Evolutionary conservation across 2,113 vertebrate species (phyloP).

Genomic region (Lepus americanus): DNA sequence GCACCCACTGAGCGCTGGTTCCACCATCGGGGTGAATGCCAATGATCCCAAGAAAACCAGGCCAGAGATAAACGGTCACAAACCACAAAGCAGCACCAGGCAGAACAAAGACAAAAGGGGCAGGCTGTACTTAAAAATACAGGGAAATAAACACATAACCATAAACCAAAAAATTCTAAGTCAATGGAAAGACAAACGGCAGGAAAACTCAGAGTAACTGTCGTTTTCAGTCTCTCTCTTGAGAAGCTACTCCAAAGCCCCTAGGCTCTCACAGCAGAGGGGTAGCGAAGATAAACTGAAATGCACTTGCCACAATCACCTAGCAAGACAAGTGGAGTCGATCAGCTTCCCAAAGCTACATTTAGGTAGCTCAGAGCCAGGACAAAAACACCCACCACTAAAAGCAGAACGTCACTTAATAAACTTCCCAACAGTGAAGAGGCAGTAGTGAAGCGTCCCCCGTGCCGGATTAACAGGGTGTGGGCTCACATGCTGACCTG

Average conservation of each 20-base stretch:
- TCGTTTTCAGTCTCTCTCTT: neutral
- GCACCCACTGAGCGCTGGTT: no score
- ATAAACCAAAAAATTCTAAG: neutral
- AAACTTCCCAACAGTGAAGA: neutral
- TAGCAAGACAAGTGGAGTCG: neutral
- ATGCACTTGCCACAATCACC: neutral
- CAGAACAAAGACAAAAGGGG: neutral
- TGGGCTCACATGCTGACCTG: neutral
- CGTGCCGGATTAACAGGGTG: neutral
- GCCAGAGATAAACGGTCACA: no score
- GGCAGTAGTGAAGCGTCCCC: neutral
- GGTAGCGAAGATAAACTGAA: neutral
- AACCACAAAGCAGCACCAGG: neutral
- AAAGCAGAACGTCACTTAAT: neutral
- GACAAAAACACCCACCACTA: slow-evolving; percentile 3
- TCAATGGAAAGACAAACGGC: neutral
- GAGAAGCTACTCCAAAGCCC: neutral
- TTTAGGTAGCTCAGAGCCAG: neutral
- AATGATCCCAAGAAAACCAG: no score
- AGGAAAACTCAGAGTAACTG: neutral
- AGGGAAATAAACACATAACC: neutral
- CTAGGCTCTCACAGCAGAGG: neutral
- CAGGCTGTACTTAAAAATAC: neutral
- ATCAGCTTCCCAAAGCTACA: neutral
- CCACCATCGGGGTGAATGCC: no score